Conservation (phyloP, 2,888 invertebrate species). For the Rhamnusium bicolor region DNA sequence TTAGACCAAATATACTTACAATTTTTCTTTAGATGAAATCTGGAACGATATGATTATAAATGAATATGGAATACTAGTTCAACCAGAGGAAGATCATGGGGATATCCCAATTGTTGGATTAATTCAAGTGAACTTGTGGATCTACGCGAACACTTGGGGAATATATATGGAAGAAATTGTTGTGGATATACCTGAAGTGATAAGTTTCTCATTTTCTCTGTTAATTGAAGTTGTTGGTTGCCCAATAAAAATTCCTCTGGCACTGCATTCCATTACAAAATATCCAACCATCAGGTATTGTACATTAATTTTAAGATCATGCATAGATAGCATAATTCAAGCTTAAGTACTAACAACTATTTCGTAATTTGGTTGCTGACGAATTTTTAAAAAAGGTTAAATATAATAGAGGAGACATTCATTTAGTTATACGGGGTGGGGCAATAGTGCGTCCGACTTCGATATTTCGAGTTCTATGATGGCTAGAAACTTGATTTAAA, state of each 20-base stretch:
- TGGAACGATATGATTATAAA: constrained; percentile 60
- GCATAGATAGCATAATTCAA: no score
- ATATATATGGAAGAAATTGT: constrained; percentile 69
- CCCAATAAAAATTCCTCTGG: constrained; percentile 68
- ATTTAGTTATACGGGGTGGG: no score
- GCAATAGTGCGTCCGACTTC: no score
- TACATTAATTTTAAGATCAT: not conserved
- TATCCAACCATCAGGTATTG: constrained; percentile 64
- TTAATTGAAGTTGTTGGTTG: constrained; percentile 66
- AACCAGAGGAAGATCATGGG: constrained; percentile 57
- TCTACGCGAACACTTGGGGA: constrained; percentile 72
- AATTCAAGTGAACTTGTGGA: constrained; percentile 64
- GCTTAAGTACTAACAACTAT: not conserved
- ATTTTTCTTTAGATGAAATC: constrained; percentile 52
- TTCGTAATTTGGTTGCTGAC: no score
- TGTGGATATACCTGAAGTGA: constrained; percentile 66
- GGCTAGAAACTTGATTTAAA: no score
- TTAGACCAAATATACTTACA: no score
- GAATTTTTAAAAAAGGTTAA: no score
- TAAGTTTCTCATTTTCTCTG: constrained; percentile 65
- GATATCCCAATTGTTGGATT: constrained; percentile 58
- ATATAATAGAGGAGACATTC: no score
- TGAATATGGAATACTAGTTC: constrained; percentile 65
- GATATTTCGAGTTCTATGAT: no score
- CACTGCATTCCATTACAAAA: constrained; percentile 58